Conservation (phyloP, 2,888 invertebrate species). For the Rhorus exstirpatorius region DNA sequence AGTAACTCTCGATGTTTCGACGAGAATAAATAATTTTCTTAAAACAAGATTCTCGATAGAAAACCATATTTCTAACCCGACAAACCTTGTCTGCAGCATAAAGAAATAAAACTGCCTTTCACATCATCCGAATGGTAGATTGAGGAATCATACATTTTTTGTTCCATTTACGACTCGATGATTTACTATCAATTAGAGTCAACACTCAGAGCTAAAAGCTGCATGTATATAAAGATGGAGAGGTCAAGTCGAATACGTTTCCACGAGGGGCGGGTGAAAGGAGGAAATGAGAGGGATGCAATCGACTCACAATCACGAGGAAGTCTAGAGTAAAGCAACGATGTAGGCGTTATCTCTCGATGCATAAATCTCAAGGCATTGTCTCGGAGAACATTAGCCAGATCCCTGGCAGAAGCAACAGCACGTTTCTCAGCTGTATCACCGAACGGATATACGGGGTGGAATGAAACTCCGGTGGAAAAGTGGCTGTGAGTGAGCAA, state of each 20-base stretch:
- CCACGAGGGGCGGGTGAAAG: not conserved
- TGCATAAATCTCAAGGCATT: conserved; percentile 72
- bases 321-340: conserved; percentile 32
- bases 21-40: too few relatives aligned
- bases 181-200: too few relatives aligned
- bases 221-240: not conserved
- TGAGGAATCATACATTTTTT: too few relatives aligned
- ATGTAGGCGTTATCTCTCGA: conserved; percentile 65
- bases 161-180: too few relatives aligned
- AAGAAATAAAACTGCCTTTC: too few relatives aligned
- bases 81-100: too few relatives aligned
- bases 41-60: too few relatives aligned
- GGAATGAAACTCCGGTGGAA: conserved; percentile 53
- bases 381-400: conserved; percentile 72
- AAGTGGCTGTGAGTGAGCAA: conserved; percentile 44
- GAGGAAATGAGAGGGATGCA: conserved; percentile 39
- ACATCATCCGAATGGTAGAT: too few relatives aligned
- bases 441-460: conserved; percentile 43
- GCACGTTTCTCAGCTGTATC: conserved; percentile 57
- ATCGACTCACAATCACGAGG: conserved; percentile 49
- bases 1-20: too few relatives aligned
- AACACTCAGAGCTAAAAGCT: too few relatives aligned
- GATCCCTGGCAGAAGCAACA: conserved; percentile 53
- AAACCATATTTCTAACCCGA: too few relatives aligned
- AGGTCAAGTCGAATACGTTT: conserved; percentile 48